Evolutionary conservation across 2,888 invertebrate species (phyloP).

Genomic region (Andrena bicolor): DNA sequence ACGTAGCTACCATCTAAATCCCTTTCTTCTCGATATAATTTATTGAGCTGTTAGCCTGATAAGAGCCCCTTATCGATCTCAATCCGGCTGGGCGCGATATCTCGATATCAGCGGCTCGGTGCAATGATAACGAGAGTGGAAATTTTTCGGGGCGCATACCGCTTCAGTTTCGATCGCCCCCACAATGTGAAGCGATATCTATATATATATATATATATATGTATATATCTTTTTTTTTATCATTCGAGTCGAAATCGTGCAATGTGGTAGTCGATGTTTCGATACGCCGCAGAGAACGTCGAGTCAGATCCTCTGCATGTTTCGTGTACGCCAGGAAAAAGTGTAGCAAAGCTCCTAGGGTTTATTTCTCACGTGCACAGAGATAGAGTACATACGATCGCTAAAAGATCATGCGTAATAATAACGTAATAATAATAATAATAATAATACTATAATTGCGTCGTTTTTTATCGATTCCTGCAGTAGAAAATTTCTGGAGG

Average conservation of each 20-base stretch:
- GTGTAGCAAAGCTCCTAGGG: background rate
- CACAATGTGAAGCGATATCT: too few species aligned
- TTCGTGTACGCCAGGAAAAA: background rate
- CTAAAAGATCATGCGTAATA: background rate
- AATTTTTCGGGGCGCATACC: slow-evolving; percentile 48
- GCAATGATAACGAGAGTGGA: slow-evolving; percentile 58
- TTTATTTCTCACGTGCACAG: background rate
- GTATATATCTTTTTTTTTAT: background rate
- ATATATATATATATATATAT: too few species aligned
- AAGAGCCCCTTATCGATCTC: slow-evolving; percentile 61
- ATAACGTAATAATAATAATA: too few species aligned
- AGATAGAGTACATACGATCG: background rate
- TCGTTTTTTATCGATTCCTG: background rate
- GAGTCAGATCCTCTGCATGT: slow-evolving; percentile 6
- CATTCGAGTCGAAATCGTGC: background rate
- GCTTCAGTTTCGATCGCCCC: background rate
- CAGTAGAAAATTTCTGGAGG: too few species aligned
- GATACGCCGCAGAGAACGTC: slow-evolving; percentile 13
- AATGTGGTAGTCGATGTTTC: background rate
- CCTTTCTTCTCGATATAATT: slow-evolving; percentile 54
- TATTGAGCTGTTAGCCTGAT: slow-evolving; percentile 55
- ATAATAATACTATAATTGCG: background rate
- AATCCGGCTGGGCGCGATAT: slow-evolving; percentile 34
- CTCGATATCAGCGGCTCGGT: slow-evolving; percentile 20
- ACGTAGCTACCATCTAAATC: slow-evolving; percentile 33